These are phyloP conservation scores for Rutpela maculata DNA, from an alignment of 2,888 invertebrate genomes.

Conservation along the genomic window DNA sequence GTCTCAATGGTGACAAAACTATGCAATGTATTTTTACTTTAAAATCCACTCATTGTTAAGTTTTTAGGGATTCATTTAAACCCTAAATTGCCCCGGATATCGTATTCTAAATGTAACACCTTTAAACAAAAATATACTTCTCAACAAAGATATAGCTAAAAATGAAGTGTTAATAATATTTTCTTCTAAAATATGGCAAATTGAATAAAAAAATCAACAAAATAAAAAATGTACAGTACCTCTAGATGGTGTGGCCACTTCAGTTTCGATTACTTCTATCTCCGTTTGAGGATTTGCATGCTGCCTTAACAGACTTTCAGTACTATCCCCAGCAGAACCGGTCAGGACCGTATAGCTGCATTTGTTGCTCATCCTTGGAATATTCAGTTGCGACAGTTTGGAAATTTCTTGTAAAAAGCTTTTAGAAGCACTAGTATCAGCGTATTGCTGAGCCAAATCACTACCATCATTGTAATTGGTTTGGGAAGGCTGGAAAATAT, in stretches of 20 bases:
- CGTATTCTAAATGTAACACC: too few species aligned
- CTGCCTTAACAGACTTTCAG: conserved; percentile 78
- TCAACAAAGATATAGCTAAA: too few species aligned
- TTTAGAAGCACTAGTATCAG: conserved; percentile 68
- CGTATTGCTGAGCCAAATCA: conserved; percentile 65
- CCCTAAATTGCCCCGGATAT: too few species aligned
- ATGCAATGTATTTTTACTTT: too few species aligned
- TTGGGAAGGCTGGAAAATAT: conserved; percentile 73
- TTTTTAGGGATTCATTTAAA: too few species aligned
- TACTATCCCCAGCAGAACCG: conserved; percentile 79
- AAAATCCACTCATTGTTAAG: too few species aligned
- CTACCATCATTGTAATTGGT: conserved; percentile 73
- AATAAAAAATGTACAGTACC: conserved; percentile 51
- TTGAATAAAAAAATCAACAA: too few species aligned
- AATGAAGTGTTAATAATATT: too few species aligned
- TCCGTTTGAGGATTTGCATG: conserved; percentile 66
- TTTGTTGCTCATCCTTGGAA: conserved; percentile 80
- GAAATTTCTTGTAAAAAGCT: conserved; percentile 78
- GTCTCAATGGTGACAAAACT: too few species aligned
- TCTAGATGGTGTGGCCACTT: conserved; percentile 68
- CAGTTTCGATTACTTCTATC: conserved; percentile 62
- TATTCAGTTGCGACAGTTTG: conserved; percentile 83
- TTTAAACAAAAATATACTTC: too few species aligned
- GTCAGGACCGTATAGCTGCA: conserved; percentile 84
- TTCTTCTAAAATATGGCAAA: too few species aligned